Conservation (phyloP, 2,113 vertebrate genomes). For the Neolamprologus modestus region DNA sequence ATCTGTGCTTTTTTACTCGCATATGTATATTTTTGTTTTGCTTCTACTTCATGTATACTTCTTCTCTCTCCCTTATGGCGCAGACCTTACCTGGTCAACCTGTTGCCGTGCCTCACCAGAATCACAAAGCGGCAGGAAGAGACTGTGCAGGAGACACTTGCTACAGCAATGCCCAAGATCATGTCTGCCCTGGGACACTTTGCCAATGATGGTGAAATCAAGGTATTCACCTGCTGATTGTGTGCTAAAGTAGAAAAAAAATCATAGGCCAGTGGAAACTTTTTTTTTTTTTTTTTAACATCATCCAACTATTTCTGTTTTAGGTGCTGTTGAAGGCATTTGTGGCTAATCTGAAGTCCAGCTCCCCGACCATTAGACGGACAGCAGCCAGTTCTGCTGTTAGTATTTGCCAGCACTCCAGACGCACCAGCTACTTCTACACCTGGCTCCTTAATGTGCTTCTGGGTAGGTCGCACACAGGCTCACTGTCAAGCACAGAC, state of each 20-base stretch:
- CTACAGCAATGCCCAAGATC: constrained; percentile 88
- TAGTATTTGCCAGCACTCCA: constrained; percentile 88
- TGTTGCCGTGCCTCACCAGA: constrained; percentile 88
- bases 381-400: constrained; percentile 88
- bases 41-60: neutral
- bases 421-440: constrained; percentile 90
- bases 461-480: constrained; percentile 71
- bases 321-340: constrained; percentile 92
- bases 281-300: neutral
- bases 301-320: neutral
- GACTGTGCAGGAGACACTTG: constrained; percentile 89
- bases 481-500: neutral
- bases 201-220: constrained; percentile 93
- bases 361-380: constrained; percentile 87
- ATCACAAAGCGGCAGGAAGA: constrained; percentile 91
- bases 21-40: neutral
- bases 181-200: constrained; percentile 92
- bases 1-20: neutral
- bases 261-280: neutral
- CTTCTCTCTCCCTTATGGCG: neutral
- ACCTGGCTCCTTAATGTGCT: constrained; percentile 93
- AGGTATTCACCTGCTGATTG: constrained; percentile 70
- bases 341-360: constrained; percentile 87
- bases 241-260: neutral
- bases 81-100: constrained; percentile 94